phyloP scores from a whole-genome alignment of 2,888 invertebrate species.

The Priocnemis perturbator region DNA sequence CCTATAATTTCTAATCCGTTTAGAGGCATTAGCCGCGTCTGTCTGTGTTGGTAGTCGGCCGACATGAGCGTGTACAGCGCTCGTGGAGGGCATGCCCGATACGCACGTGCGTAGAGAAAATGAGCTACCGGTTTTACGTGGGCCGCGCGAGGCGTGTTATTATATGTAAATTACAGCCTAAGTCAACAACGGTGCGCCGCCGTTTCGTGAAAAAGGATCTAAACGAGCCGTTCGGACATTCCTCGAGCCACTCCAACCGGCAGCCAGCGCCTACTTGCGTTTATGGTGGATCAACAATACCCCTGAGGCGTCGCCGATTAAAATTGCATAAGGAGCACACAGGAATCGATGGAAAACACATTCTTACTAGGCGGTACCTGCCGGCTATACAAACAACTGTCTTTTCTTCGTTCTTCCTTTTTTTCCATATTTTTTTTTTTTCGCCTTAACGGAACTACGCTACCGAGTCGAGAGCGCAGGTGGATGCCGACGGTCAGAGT shows the following conservation, averaged over 20 bases:
- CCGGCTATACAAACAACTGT: background rate
- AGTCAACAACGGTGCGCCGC: conserved; percentile 7
- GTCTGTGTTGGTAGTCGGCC: background rate
- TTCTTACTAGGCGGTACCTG: no score
- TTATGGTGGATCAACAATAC: no score
- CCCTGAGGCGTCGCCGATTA: no score
- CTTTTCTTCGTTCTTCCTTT: background rate
- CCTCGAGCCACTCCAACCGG: background rate
- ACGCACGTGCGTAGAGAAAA: conserved; percentile 24
- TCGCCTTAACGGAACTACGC: no score
- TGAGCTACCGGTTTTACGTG: conserved; percentile 25
- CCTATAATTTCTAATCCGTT: conserved; percentile 20
- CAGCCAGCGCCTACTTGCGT: no score
- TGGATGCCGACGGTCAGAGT: no score
- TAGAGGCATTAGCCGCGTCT: conserved; percentile 7
- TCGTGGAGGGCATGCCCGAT: background rate
- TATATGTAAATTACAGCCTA: conserved; percentile 34
- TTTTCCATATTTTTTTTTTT: background rate
- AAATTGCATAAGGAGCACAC: no score
- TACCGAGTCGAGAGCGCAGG: no score
- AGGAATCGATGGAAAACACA: no score
- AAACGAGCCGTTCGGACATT: background rate
- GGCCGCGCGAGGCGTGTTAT: conserved; percentile 23
- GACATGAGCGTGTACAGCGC: background rate
- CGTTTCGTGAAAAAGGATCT: conserved; percentile 6